Percentiles rank a stretch among this genome's conserved stretches.
phyloP scores from a whole-genome alignment of 1,140 invertebrate genomes.

The Brachionus paranguensis region DNA sequence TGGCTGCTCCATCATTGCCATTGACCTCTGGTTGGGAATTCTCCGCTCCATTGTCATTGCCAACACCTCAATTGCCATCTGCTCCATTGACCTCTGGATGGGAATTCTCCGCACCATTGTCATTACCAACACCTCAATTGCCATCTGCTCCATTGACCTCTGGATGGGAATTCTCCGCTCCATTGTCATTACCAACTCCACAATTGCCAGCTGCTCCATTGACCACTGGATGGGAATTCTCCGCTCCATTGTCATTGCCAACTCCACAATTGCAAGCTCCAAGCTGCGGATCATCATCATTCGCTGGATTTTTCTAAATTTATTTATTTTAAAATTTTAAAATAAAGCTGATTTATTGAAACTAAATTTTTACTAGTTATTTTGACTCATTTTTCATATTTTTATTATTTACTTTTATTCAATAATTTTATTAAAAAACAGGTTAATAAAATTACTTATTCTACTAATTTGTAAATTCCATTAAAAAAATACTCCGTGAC shows the following conservation, averaged over 20 bases:
- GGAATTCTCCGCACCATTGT: not conserved
- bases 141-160: not conserved
- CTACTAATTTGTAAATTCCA: no score
- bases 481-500: no score
- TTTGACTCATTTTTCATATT: not conserved
- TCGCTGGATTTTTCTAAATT: not conserved
- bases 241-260: not conserved
- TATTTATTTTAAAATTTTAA: not conserved
- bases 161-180: not conserved
- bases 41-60: not conserved
- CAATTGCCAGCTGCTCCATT: not conserved
- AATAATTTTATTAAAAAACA: no score
- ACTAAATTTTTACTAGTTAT: not conserved
- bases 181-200: not conserved
- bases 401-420: no score
- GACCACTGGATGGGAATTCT: not conserved
- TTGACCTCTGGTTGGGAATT: not conserved
- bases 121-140: not conserved
- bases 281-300: not conserved
- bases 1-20: no score
- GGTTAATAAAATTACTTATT: no score
- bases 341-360: not conserved
- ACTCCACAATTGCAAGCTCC: not conserved
- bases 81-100: not conserved
- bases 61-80: not conserved